Evolutionary conservation across 1,140 invertebrate species (phyloP).

Genomic region (Dreissena polymorpha): DNA sequence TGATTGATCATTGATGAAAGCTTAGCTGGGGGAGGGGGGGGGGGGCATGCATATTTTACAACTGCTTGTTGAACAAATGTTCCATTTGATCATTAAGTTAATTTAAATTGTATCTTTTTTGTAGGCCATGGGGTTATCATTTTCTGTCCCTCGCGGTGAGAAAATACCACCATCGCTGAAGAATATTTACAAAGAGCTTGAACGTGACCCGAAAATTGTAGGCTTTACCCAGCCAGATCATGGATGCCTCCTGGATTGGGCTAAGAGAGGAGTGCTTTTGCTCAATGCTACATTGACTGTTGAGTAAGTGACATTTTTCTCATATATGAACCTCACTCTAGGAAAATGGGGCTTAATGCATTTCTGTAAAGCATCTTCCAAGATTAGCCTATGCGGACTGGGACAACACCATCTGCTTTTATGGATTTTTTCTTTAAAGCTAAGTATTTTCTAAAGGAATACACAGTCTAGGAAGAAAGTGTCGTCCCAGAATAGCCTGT

Average conservation of each 20-base stretch:
- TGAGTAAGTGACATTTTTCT: conserved; percentile 60
- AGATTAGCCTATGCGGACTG: too few relatives aligned
- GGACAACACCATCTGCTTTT: too few relatives aligned
- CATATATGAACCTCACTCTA: too few relatives aligned
- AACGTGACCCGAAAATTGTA: conserved; percentile 81
- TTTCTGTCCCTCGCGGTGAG: conserved; percentile 83
- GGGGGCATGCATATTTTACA: background rate
- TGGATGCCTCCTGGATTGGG: conserved; percentile 84
- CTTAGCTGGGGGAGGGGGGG: background rate
- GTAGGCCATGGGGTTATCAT: conserved; percentile 84
- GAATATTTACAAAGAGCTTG: conserved; percentile 86
- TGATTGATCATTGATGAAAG: too few relatives aligned
- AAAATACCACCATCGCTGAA: conserved; percentile 83
- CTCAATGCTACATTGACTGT: conserved; percentile 86
- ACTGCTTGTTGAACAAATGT: background rate
- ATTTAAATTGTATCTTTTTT: too few relatives aligned
- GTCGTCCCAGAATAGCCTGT: too few relatives aligned
- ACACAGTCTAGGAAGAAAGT: too few relatives aligned
- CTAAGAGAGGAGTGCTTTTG: conserved; percentile 84
- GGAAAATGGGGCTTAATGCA: too few relatives aligned
- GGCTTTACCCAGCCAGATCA: conserved; percentile 82
- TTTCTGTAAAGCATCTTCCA: too few relatives aligned
- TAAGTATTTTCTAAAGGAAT: too few relatives aligned
- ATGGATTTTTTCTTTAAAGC: too few relatives aligned
- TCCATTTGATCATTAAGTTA: too few relatives aligned